Conservation (phyloP, 2,113 vertebrate species). For the Pelusios castaneus region DNA sequence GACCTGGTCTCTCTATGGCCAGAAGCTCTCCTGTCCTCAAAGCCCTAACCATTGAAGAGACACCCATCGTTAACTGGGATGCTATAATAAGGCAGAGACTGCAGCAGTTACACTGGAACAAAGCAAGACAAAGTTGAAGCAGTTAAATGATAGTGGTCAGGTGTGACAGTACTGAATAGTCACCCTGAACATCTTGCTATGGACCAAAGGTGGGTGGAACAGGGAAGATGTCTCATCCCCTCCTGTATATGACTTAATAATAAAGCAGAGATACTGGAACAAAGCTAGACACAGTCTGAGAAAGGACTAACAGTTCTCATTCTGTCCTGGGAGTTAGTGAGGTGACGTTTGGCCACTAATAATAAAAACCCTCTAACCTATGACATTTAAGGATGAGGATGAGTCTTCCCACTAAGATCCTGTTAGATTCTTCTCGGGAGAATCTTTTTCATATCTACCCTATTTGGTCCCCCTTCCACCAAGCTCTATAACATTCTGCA, state of each 20-base stretch:
- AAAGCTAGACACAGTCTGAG: too few species aligned
- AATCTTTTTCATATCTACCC: not conserved
- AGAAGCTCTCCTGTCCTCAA: not conserved
- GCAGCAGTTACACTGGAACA: not conserved
- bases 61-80: not conserved
- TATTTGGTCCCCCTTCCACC: not conserved
- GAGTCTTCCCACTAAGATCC: not conserved
- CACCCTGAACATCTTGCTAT: slow-evolving; percentile 7
- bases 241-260: not conserved
- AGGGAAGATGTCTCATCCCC: not conserved
- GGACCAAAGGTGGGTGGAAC: slow-evolving; percentile 1
- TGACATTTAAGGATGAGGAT: not conserved
- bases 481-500: not conserved
- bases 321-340: not conserved
- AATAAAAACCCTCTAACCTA: not conserved
- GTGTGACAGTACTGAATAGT: slow-evolving; percentile 8
- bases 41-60: not conserved
- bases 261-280: too few species aligned
- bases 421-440: not conserved
- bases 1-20: not conserved
- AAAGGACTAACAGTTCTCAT: not conserved
- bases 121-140: not conserved
- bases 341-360: not conserved
- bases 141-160: slow-evolving; percentile 21
- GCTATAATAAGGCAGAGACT: not conserved